Base-by-base conservation (phyloP, 1,140 invertebrate species). In the Oedothorax gibbosus region DNA sequence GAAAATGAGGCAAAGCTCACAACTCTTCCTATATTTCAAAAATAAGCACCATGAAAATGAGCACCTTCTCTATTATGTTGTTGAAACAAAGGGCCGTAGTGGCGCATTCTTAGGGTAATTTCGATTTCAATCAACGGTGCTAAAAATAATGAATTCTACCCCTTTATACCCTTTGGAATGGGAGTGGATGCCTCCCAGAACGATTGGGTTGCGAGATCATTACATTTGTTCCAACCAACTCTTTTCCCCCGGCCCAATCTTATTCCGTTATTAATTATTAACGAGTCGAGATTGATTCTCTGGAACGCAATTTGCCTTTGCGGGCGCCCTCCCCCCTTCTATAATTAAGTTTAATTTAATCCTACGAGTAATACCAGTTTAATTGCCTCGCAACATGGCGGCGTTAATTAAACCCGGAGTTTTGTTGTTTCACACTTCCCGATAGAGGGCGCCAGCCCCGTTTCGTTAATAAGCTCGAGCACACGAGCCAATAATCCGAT, bases 281-380 rank as follows among this genome's bases (percentile, higher is more conserved):
- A 81, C 79, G 79, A 81, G 79, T 81, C 66, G 79, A 81, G 79
- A 81, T 81, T 81, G 79, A 81, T 81, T 81, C 79, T 15, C 66
- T 51, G 66, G 64, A 81, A 81, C 68, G 79, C 62, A 72, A 81
- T 81, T 81, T 81, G 79, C 79, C 79, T 81, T 81, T 81, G 79
- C 79, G 56, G 57, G 56, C 11, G 66, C 11, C 12, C n/a, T 7
- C 57, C 35, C 49, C 76, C 66, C 78, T 68, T 72, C 65, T 81
- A 72, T 81, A 81, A 81, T 81, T 81, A 81, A 81, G 78, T 81
- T 81, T 81, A 81, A 81, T 81, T 81, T 81, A 81, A 81, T 81
- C 78, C 78, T 71, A 81, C 78, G 78, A 65, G 78, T 81, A 81
- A 81, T 81, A 81, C 78, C 66, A 72, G 66, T 81, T 81, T 81